phyloP scores from a whole-genome alignment of 2,797 vertebrate species.

The Sphenopsis melanotis region DNA sequence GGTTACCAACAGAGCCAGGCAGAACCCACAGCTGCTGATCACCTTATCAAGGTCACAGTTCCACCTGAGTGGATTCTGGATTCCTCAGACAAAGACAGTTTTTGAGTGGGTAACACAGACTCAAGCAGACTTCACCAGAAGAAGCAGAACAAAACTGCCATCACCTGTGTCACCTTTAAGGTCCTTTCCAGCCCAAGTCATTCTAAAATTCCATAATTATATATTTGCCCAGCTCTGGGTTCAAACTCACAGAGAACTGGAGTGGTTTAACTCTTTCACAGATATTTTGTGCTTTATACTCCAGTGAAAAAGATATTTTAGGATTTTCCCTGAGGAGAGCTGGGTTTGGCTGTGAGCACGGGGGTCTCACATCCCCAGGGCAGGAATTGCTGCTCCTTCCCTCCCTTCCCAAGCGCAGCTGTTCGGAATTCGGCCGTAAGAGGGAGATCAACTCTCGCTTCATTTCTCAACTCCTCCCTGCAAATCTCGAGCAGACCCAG shows the following conservation, averaged over 20 bases:
- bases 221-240: neutral
- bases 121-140: neutral
- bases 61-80: neutral
- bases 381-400: neutral
- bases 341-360: neutral
- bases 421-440: constrained; percentile 41
- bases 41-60: neutral
- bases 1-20: neutral
- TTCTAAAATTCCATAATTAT: neutral
- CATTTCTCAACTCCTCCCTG: neutral
- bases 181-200: neutral
- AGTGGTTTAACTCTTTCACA: neutral
- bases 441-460: constrained; percentile 55
- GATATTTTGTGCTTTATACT: neutral
- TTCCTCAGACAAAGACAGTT: neutral
- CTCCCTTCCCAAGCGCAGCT: neutral
- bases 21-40: neutral
- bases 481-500: neutral
- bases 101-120: neutral
- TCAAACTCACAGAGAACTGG: neutral
- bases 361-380: neutral
- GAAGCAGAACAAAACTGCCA: neutral
- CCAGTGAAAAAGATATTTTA: neutral
- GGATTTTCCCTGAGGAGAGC: neutral
- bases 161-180: neutral